These are phyloP conservation scores for Eremophila alpestris DNA, from an alignment of 2,797 vertebrate species.

Conservation along the genomic window DNA sequence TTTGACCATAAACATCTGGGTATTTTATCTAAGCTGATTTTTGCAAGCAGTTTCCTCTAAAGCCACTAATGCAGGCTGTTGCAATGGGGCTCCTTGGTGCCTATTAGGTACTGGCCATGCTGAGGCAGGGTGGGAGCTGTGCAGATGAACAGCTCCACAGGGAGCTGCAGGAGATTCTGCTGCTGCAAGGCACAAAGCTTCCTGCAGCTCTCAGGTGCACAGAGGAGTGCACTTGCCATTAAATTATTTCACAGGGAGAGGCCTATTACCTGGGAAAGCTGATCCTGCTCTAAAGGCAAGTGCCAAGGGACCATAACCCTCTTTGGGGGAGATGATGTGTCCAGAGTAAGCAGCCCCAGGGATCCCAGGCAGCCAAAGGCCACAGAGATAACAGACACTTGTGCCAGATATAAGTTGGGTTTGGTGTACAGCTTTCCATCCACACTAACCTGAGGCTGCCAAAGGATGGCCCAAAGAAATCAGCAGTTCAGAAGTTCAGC, in stretches of 20 bases:
- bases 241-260: conserved; percentile 24
- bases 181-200: conserved; percentile 29
- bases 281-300: neutral
- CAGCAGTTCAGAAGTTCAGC: neutral
- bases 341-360: neutral
- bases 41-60: conserved; percentile 40
- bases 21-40: conserved; percentile 57
- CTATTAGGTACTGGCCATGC: conserved; percentile 20
- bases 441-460: neutral
- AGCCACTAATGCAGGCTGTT: conserved; percentile 9
- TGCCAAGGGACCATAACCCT: neutral
- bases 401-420: accelerated
- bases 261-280: neutral
- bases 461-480: neutral
- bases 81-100: conserved; percentile 4
- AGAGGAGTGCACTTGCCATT: neutral
- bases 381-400: neutral
- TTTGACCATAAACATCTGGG: conserved; percentile 56
- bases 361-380: neutral
- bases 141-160: neutral
- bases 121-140: neutral
- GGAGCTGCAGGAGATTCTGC: conserved; percentile 14
- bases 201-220: conserved; percentile 5
- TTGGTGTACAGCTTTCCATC: neutral
- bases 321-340: accelerated